These are phyloP conservation scores for Iphiclides podalirius DNA, from an alignment of 2,888 invertebrate species.

Conservation along the genomic window DNA sequence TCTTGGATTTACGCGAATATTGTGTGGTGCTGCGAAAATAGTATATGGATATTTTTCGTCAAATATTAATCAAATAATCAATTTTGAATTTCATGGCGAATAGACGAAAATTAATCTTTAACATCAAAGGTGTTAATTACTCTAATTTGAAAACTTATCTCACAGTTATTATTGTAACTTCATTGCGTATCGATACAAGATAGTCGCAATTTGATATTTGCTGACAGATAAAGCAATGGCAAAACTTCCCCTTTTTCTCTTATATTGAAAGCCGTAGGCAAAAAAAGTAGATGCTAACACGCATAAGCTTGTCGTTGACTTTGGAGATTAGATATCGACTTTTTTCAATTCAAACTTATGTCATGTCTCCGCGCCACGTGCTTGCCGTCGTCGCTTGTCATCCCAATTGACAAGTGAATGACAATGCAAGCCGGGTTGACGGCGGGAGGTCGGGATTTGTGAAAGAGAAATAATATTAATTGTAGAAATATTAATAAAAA, in stretches of 20 bases:
- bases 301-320: constrained; percentile 16
- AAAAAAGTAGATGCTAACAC: constrained; percentile 4
- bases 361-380: constrained; percentile 62
- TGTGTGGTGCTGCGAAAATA: too few species aligned
- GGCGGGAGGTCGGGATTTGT: constrained; percentile 25
- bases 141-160: too few species aligned
- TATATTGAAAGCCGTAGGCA: constrained; percentile 1
- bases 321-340: constrained; percentile 26
- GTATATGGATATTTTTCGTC: too few species aligned
- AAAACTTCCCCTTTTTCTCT: not conserved
- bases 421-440: constrained; percentile 41
- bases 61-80: too few species aligned
- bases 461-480: constrained; percentile 27
- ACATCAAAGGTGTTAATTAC: too few species aligned
- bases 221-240: not conserved
- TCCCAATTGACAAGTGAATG: constrained; percentile 57
- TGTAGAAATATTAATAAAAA: constrained; percentile 15
- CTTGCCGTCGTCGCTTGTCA: constrained; percentile 59
- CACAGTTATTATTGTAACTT: too few species aligned
- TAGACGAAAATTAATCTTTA: too few species aligned
- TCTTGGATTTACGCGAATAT: too few species aligned
- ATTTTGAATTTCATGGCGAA: too few species aligned
- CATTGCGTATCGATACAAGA: too few species aligned
- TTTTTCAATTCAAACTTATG: constrained; percentile 22
- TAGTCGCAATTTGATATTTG: not conserved